Evolutionary conservation across 1,140 invertebrate genomes (phyloP), one percentile per base, ranked within the genome.

Genomic region (Ctenoplectra terminalis): DNA sequence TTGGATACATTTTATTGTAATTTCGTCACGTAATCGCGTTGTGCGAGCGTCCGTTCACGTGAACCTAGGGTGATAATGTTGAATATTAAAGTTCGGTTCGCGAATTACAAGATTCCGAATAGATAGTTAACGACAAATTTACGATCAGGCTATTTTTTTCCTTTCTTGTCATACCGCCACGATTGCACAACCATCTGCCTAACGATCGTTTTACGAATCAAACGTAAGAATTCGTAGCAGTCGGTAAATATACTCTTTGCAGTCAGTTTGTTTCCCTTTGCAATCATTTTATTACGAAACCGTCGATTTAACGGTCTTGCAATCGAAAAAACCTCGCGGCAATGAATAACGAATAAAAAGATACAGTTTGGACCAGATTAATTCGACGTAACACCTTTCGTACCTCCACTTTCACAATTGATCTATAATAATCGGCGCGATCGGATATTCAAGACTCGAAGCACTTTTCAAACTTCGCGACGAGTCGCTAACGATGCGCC

Each of bases 201-300:
- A 50, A 74, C 56, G 56, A 63, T 48, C 23, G 56, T 37, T 60
- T 34, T 20, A 58, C 72, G 29, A 48, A 17, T 61, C 15, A 34
- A 43, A 34, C 54, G 52, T n/a, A 23, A n/a, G 26, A 43, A 31
- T 43, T 43, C n/a, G 26, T 20, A 6, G 26, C 7, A 13, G 17
- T 40, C 50, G 58, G 7, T 17, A 34, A 63, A 50, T 8, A 26
- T 23, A 29, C 31, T 52, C 15, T 26, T 29, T 29, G 56, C 2
- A 15, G 29, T 58, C 46, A 29, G 11, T 64, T 40, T 64, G 7
- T 43, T 43, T 66, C 37, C 4, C 23, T 11, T 20, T 5, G 23
- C 8, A 56, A 50, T 26, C 29, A 67, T 26, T 74, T 52, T 23
- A 31, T 73, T 60, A 23, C 56, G 71, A 73, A 60, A 73, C 15